Evolutionary conservation across 2,113 vertebrate species (phyloP).

Genomic region (Epinephelus moara): DNA sequence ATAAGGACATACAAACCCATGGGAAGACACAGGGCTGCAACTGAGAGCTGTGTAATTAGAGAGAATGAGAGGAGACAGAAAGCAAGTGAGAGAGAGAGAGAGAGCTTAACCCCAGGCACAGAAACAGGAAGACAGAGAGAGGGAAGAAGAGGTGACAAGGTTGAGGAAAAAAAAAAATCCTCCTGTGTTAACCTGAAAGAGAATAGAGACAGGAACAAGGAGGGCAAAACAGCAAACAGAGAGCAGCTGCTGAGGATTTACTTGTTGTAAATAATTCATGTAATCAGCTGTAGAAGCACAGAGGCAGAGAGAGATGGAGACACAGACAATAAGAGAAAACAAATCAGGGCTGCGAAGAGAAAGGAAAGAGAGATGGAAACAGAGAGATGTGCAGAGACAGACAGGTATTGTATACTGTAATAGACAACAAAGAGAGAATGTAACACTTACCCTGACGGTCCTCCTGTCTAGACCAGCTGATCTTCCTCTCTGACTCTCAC

Average conservation of each 20-base stretch:
- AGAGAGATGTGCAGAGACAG: constrained; percentile 16
- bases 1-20: constrained; percentile 64
- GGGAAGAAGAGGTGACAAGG: constrained; percentile 64
- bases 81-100: constrained; percentile 22
- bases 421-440: constrained; percentile 40
- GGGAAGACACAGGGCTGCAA: constrained; percentile 62
- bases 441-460: constrained; percentile 51
- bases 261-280: constrained; percentile 76
- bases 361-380: constrained; percentile 4
- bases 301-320: constrained; percentile 39
- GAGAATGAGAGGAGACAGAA: constrained; percentile 42
- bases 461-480: constrained; percentile 47
- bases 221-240: constrained; percentile 56
- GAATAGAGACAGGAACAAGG: constrained; percentile 52
- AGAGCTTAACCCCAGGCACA: constrained; percentile 49
- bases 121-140: constrained; percentile 26
- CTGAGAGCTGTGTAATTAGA: constrained; percentile 67
- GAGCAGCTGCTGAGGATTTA: constrained; percentile 77
- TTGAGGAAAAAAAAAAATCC: constrained; percentile 50
- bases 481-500: constrained; percentile 28
- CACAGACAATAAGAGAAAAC: constrained; percentile 47
- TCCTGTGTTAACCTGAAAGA: constrained; percentile 61
- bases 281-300: constrained; percentile 67
- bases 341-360: constrained; percentile 6
- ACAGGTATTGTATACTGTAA: constrained; percentile 33